Percentiles rank a stretch among this genome's conserved stretches.
Conservation (phyloP, 2,113 vertebrate genomes). For the Accipiter cooperii region DNA sequence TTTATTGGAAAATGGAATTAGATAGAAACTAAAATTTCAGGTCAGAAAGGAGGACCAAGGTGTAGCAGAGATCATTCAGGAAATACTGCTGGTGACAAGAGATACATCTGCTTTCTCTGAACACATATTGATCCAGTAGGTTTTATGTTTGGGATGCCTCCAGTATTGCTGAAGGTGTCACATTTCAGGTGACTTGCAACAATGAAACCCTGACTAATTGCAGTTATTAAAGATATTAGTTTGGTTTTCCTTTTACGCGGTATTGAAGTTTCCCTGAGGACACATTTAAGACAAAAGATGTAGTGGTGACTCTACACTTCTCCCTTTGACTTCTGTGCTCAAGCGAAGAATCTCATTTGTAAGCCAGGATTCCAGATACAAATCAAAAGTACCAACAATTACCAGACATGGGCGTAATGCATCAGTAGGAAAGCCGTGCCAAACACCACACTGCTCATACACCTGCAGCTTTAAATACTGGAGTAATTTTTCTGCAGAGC, state of each 20-base stretch:
- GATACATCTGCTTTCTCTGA: background rate
- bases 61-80: background rate
- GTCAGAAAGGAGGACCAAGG: background rate
- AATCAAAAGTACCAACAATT: background rate
- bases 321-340: background rate
- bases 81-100: background rate
- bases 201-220: conserved; percentile 29
- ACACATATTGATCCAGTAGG: background rate
- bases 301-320: background rate
- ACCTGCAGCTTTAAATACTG: background rate
- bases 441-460: background rate
- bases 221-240: conserved; percentile 9
- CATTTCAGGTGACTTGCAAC: background rate
- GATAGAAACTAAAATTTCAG: background rate
- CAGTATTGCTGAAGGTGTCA: background rate
- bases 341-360: background rate
- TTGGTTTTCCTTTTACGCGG: background rate
- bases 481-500: background rate
- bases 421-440: background rate
- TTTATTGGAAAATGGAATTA: background rate
- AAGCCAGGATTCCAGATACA: background rate
- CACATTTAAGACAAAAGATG: background rate
- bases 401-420: background rate
- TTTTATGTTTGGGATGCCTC: background rate
- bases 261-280: background rate